Evolutionary conservation across 2,888 invertebrate species (phyloP).

Genomic region (Brachylomia viminalis): DNA sequence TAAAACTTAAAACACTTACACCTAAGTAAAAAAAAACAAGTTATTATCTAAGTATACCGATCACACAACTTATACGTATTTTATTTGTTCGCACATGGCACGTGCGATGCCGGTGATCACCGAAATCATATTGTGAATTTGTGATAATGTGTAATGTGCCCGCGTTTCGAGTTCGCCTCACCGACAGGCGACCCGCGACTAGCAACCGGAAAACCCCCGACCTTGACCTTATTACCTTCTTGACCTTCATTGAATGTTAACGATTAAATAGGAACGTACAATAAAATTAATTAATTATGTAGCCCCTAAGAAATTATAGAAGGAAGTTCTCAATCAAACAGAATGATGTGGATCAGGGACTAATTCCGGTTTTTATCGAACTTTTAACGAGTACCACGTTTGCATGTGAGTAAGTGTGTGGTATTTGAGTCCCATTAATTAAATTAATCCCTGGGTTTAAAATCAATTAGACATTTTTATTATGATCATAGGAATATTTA

Average conservation of each 20-base stretch:
- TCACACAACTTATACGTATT: slow-evolving; percentile 41
- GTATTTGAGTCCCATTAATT: background rate
- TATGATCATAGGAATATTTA: too few species aligned
- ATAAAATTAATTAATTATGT: slow-evolving; percentile 3
- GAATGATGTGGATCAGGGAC: background rate
- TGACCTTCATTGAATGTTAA: slow-evolving; percentile 45
- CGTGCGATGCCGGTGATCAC: slow-evolving; percentile 70
- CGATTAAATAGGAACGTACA: background rate
- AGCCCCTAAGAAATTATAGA: background rate
- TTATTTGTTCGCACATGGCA: slow-evolving; percentile 45
- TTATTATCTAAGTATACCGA: background rate
- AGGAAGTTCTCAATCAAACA: background rate
- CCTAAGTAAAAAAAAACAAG: background rate
- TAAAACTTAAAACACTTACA: slow-evolving; percentile 8
- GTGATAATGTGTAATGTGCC: slow-evolving; percentile 36
- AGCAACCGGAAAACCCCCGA: slow-evolving; percentile 50
- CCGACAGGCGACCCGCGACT: slow-evolving; percentile 34
- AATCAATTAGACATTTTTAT: background rate
- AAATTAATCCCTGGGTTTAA: background rate
- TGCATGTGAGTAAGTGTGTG: background rate
- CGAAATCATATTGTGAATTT: slow-evolving; percentile 68
- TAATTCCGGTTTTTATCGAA: slow-evolving; percentile 4
- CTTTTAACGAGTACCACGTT: background rate
- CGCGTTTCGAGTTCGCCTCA: slow-evolving; percentile 45
- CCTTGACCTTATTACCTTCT: slow-evolving; percentile 68